These are phyloP conservation scores for Apodemia duryi DNA, from an alignment of 2,888 invertebrate species.

Conservation along the genomic window DNA sequence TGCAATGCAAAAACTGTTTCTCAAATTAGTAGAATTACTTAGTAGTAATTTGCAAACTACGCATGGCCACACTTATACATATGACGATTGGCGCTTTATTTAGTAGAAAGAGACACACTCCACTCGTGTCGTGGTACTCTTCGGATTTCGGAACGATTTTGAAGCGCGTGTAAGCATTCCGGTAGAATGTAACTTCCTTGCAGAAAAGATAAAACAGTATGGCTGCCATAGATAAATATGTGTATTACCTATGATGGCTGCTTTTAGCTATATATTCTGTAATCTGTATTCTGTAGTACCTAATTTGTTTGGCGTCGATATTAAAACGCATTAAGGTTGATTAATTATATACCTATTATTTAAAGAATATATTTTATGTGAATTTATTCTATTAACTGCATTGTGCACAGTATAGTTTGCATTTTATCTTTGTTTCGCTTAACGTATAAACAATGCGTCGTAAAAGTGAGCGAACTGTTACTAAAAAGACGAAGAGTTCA, in stretches of 20 bases:
- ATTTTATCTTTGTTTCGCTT: background rate
- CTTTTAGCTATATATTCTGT: background rate
- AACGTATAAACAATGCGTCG: constrained; percentile 82
- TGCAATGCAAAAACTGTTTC: no score
- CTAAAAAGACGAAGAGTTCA: constrained; percentile 82
- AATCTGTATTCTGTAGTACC: background rate
- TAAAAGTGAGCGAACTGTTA: constrained; percentile 84
- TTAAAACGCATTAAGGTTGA: background rate
- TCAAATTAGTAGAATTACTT: no score
- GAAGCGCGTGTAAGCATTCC: no score
- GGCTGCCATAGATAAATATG: no score
- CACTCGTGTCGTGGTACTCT: no score
- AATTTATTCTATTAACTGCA: background rate
- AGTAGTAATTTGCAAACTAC: no score
- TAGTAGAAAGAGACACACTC: no score
- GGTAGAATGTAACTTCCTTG: no score
- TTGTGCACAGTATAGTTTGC: background rate
- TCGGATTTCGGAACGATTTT: no score
- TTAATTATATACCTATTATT: background rate
- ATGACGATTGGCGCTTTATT: no score
- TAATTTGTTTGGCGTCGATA: background rate
- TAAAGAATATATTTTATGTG: background rate
- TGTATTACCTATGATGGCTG: no score
- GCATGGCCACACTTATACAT: no score
- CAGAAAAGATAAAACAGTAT: background rate